Evolutionary conservation across 2,113 vertebrate genomes (phyloP), one percentile per base, ranked within the genome.

Genomic region (Tretioscincus oriximinensis): DNA sequence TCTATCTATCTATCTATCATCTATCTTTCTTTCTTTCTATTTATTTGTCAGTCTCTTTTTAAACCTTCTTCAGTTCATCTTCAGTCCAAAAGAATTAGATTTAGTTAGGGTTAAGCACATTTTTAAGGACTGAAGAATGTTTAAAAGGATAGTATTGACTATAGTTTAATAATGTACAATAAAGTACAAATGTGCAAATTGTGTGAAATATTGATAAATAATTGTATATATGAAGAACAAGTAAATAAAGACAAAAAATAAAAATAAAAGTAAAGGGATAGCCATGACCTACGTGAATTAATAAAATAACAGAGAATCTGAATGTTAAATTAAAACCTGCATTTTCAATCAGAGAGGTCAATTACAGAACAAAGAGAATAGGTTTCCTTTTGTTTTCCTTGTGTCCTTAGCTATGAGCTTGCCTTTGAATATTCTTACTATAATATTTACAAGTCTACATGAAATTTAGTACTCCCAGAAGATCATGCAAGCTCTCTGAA

Each of bases 391-490:
- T 60, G 51, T 45, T 67, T 61, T 12, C n/a, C 35, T 41, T 54
- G 1, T 76, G 31, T 81, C 73, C 73, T 76, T 76, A 29, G 20
- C 35, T 31, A 8, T 82, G 9, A 29, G 8, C 9, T 5, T 31
- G 21, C 61, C 63, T 66, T 22, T 49, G 66, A 61, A 47, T 61
- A 61, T 76, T 76, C 20, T 75, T 74, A 28, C 31, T 35, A 29
- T 65, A 73, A 73, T 81, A 67, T 81, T 68, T 75, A 81, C 20
- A 68, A 58, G 35, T 35, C 77, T 69, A 21, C 16, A 61, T 75
- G 65, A 22, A 67, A 75, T 69, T 69, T 69, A 24, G 35, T 76
- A 70, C 65, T 29, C 74, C 67, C 54, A 31, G 73, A 49, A 66
- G 49, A n/a, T 24, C 45, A 10, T 75, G 72, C 35, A 74, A 75